Evolutionary conservation across 1,140 invertebrate species (phyloP).

Genomic region (Fopius arisanus): DNA sequence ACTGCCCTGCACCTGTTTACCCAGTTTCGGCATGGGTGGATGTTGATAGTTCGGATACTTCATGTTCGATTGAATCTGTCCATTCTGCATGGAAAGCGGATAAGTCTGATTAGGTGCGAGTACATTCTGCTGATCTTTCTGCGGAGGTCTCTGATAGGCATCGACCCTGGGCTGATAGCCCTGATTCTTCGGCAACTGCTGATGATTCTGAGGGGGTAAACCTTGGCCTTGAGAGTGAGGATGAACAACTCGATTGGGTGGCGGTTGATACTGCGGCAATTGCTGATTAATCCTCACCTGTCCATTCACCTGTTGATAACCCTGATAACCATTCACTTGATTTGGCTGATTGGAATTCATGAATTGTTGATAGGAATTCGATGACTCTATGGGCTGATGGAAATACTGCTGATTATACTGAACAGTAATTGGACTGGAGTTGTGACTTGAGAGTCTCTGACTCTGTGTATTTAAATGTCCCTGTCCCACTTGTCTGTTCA

Average conservation of each 20-base stretch:
- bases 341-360: slow-evolving; percentile 47
- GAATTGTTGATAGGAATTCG: slow-evolving; percentile 50
- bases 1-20: slow-evolving; percentile 72
- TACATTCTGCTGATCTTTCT: slow-evolving; percentile 50
- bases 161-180: slow-evolving; percentile 64
- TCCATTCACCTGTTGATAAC: slow-evolving; percentile 49
- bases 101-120: slow-evolving; percentile 55
- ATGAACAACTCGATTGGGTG: slow-evolving; percentile 49
- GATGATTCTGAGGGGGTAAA: slow-evolving; percentile 35
- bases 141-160: slow-evolving; percentile 50
- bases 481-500: slow-evolving; percentile 3
- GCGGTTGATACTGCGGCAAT: slow-evolving; percentile 57
- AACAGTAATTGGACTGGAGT: slow-evolving; percentile 57
- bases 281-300: slow-evolving; percentile 56
- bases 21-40: slow-evolving; percentile 64
- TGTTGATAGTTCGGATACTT: slow-evolving; percentile 69
- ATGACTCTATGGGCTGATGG: slow-evolving; percentile 50
- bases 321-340: slow-evolving; percentile 48
- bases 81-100: slow-evolving; percentile 58
- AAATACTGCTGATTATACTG: slow-evolving; percentile 50
- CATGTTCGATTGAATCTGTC: slow-evolving; percentile 56
- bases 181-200: slow-evolving; percentile 50
- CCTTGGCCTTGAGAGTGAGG: slow-evolving; percentile 44
- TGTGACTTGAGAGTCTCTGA: slow-evolving; percentile 51
- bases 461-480: slow-evolving; percentile 41